A percentile compares a stretch with the other conserved stretches of the same genome.
phyloP scores from a whole-genome alignment of 2,888 invertebrate species.

The Melanostoma scalare region DNA sequence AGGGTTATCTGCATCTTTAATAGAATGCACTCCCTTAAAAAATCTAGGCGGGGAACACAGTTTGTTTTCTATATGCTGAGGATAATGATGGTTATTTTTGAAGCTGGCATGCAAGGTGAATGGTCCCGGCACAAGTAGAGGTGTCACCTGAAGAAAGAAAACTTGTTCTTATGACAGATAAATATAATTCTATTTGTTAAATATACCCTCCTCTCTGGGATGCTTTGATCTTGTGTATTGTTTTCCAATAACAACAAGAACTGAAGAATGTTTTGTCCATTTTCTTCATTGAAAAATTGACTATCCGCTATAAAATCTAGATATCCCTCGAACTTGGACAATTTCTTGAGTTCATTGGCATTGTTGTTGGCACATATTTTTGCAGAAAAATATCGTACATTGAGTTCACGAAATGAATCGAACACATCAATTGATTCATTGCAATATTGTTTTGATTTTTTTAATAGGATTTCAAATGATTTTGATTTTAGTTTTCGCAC shows the following conservation, averaged over 20 bases:
- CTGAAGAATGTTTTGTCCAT: conserved; percentile 74
- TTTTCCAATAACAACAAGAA: conserved; percentile 74
- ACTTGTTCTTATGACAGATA: not conserved
- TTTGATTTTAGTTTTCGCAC: conserved; percentile 75
- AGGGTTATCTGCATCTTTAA: conserved; percentile 74
- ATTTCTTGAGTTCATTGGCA: conserved; percentile 71
- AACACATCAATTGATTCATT: conserved; percentile 69
- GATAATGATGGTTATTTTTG: conserved; percentile 74
- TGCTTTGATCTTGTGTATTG: conserved; percentile 59
- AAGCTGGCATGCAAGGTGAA: conserved; percentile 76
- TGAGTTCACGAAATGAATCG: conserved; percentile 76
- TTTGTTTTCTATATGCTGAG: conserved; percentile 42
- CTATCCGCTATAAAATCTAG: conserved; percentile 73
- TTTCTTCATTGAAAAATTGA: conserved; percentile 74
- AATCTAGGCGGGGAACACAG: conserved; percentile 72
- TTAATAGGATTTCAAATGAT: conserved; percentile 76
- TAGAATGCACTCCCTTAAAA: conserved; percentile 74
- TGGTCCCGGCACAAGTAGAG: conserved; percentile 76
- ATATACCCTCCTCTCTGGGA: conserved; percentile 15
- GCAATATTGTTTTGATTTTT: conserved; percentile 74
- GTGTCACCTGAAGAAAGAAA: conserved; percentile 33
- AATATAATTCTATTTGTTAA: not conserved
- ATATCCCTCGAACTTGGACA: conserved; percentile 74
- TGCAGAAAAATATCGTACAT: conserved; percentile 75
- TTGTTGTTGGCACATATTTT: conserved; percentile 75